phyloP scores from a whole-genome alignment of 2,113 vertebrate genomes.

The Boleophthalmus pectinirostris region DNA sequence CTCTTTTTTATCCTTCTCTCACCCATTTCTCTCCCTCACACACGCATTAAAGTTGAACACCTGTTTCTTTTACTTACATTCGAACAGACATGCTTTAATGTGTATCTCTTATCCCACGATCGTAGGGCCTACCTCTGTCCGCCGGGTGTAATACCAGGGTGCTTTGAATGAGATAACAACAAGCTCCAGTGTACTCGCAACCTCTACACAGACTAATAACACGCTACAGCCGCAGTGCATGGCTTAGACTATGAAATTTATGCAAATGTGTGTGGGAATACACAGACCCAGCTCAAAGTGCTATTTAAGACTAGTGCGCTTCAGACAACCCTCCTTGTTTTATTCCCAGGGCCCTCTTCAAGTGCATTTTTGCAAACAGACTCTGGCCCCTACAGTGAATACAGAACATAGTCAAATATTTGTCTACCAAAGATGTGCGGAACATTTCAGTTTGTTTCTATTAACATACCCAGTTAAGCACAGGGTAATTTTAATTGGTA shows the following conservation, averaged over 20 bases:
- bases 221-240: constrained; percentile 56
- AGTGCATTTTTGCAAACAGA: constrained; percentile 49
- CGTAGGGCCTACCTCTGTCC: constrained; percentile 68
- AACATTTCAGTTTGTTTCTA: constrained; percentile 3
- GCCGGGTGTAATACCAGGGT: constrained; percentile 63
- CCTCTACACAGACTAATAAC: constrained; percentile 67
- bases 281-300: constrained; percentile 49
- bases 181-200: constrained; percentile 53
- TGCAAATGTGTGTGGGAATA: constrained; percentile 76
- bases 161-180: constrained; percentile 70
- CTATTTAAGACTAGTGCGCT: constrained; percentile 55
- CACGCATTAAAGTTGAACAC: constrained; percentile 66
- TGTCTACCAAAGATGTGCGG: neutral
- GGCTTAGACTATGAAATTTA: constrained; percentile 75
- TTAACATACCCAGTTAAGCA: neutral
- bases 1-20: too few relatives aligned
- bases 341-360: constrained; percentile 54
- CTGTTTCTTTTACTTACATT: constrained; percentile 76
- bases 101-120: constrained; percentile 75
- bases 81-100: constrained; percentile 71
- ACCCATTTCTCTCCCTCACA: constrained; percentile 6
- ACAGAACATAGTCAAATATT: constrained; percentile 4
- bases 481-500: neutral
- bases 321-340: constrained; percentile 50
- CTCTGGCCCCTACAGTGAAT: neutral